Conservation (phyloP, 2,113 vertebrate genomes). For the Chlamydotis undulata region DNA sequence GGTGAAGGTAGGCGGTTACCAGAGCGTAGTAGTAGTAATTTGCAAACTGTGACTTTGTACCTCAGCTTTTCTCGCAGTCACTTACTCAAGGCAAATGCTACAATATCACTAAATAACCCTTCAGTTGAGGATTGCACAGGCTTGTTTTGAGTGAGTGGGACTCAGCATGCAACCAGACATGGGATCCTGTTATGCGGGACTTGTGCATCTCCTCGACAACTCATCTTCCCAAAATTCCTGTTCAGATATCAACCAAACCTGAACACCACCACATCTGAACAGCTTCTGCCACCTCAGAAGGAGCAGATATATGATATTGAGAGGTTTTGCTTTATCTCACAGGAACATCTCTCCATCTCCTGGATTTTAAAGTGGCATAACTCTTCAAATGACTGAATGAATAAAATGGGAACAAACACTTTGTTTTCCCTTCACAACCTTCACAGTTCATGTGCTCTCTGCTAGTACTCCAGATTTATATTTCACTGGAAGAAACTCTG, state of each 20-base stretch:
- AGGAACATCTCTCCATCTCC: neutral
- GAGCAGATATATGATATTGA: fast-evolving
- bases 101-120: neutral
- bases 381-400: neutral
- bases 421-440: neutral
- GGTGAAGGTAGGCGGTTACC: neutral
- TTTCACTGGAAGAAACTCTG: neutral
- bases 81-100: neutral
- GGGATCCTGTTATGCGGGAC: fast-evolving
- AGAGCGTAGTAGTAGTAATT: too few relatives aligned
- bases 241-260: neutral
- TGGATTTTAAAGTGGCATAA: neutral
- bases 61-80: neutral
- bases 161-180: neutral
- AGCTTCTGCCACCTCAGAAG: neutral
- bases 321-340: neutral
- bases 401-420: neutral
- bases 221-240: neutral
- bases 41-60: neutral
- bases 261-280: neutral
- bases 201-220: neutral
- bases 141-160: fast-evolving
- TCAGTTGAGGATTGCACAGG: neutral
- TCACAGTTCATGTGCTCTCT: neutral
- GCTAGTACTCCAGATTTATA: neutral